Evolutionary conservation across 2,113 vertebrate species (phyloP).

Genomic region (Donacobius atricapilla): DNA sequence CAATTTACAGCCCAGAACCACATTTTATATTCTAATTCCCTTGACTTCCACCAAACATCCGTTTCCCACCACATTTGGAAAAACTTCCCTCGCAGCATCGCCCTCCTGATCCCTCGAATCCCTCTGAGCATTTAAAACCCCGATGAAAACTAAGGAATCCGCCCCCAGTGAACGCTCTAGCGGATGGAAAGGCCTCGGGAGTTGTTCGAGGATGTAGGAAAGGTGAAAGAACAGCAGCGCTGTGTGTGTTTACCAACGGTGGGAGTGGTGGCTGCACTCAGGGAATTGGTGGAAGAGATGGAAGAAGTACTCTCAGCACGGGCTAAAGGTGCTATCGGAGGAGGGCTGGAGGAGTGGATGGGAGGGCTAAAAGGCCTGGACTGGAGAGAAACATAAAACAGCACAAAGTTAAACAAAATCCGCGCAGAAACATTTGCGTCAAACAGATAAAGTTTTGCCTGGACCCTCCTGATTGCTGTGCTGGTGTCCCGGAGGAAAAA

Average conservation of each 20-base stretch:
- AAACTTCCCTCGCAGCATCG: neutral
- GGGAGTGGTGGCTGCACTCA: slow-evolving; percentile 95
- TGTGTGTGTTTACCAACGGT: slow-evolving; percentile 83
- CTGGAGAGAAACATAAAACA: slow-evolving; percentile 75
- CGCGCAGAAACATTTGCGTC: accelerated
- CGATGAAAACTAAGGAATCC: accelerated
- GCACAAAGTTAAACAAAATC: slow-evolving; percentile 40
- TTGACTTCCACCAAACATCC: neutral
- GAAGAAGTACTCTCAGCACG: slow-evolving; percentile 97
- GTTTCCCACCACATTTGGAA: neutral
- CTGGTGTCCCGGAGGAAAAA: accelerated
- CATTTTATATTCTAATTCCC: neutral
- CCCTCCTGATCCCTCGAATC: accelerated
- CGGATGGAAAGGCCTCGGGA: neutral
- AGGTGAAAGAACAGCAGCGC: slow-evolving; percentile 36
- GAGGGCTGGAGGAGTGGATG: slow-evolving; percentile 91
- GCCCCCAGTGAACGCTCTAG: neutral
- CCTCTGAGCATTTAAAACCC: neutral
- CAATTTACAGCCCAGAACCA: neutral
- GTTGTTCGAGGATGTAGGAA: accelerated
- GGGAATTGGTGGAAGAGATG: slow-evolving; percentile 92
- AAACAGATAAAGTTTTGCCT: neutral
- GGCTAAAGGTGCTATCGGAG: slow-evolving; percentile 92
- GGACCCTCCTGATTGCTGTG: no score
- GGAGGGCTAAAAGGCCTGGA: slow-evolving; percentile 93